These are phyloP conservation scores for Eudyptes chrysolophus DNA, from an alignment of 2,113 vertebrate species.

Conservation along the genomic window DNA sequence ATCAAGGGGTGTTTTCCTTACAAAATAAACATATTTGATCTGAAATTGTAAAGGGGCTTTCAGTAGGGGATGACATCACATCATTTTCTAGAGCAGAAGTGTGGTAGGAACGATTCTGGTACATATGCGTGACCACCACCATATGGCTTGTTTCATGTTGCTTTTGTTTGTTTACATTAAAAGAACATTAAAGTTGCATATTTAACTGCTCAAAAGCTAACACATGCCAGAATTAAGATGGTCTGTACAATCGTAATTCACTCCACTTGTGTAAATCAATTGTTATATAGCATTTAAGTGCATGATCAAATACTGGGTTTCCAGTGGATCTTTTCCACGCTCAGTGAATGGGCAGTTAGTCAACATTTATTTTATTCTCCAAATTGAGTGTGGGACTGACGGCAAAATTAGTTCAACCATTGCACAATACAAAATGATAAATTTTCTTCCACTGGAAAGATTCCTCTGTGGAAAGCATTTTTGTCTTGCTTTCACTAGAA, in stretches of 20 bases:
- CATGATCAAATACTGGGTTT: not conserved
- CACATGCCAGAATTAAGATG: not conserved
- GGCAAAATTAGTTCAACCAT: not conserved
- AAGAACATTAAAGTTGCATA: not conserved
- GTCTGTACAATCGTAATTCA: not conserved
- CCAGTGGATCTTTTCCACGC: not conserved
- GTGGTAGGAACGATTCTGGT: not conserved
- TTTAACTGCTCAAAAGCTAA: not conserved
- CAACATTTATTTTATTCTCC: not conserved
- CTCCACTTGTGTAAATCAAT: not conserved
- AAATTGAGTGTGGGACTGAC: not conserved
- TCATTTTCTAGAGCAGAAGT: not conserved
- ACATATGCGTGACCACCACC: not conserved
- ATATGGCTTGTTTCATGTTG: not conserved
- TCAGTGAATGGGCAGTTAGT: not conserved
- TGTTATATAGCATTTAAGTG: not conserved
- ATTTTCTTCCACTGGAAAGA: not conserved
- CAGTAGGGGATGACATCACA: not conserved
- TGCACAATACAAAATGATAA: not conserved
- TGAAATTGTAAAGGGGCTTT: not conserved
- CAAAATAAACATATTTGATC: not conserved
- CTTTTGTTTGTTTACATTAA: not conserved
- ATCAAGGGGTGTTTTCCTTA: not conserved
- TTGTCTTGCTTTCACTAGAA: not conserved
- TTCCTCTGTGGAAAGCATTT: not conserved